phyloP scores from a whole-genome alignment of 2,113 vertebrate genomes.

The Cervus canadensis region DNA sequence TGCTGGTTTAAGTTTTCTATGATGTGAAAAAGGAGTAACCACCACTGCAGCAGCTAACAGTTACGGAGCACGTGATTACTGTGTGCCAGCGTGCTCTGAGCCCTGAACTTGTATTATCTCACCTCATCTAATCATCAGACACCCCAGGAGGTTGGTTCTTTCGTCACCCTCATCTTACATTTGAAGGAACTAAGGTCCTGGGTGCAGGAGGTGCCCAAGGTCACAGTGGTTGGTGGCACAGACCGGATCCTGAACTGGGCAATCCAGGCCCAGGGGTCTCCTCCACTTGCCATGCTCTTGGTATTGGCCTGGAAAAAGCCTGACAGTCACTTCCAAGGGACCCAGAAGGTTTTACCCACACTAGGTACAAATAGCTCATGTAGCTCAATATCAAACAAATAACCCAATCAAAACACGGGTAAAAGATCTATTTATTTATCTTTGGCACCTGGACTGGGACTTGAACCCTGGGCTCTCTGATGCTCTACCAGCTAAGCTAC shows the following conservation, averaged over 20 bases:
- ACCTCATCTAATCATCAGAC: background rate
- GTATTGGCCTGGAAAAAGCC: background rate
- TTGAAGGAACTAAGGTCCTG: background rate
- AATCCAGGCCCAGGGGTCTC: background rate
- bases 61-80: rapidly evolving
- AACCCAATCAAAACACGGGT: background rate
- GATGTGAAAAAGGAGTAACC: background rate
- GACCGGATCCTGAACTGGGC: background rate
- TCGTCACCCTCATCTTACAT: background rate
- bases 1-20: background rate
- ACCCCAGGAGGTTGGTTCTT: background rate
- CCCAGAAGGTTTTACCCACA: background rate
- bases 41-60: no score
- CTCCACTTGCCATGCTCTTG: background rate
- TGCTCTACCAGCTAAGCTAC: background rate
- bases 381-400: background rate
- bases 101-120: rapidly evolving
- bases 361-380: background rate
- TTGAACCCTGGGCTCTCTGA: background rate
- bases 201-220: background rate
- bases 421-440: background rate
- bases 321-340: background rate
- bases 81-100: background rate
- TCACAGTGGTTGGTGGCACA: background rate
- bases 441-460: background rate